Base-by-base conservation (phyloP, 2,888 invertebrate genomes). In the Eubasilissa splendida region DNA sequence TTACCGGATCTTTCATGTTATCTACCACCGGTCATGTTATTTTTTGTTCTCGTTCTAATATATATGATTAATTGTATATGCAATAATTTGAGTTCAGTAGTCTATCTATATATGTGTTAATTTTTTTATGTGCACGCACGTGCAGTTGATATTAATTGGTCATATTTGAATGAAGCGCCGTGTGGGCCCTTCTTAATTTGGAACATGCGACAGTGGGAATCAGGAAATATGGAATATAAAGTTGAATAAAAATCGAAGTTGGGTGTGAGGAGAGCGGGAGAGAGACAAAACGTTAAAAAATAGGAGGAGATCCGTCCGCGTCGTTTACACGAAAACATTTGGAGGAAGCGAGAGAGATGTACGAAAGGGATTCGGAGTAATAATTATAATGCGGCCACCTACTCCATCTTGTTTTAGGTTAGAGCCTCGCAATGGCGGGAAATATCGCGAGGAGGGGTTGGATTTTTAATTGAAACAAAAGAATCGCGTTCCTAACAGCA, bases 371-470 rank as follows among this genome's bases (percentile, higher is more conserved):
- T 81, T 80, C 80, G 42, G 42, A 42, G 42, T 73, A 63, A 77
- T 80, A 80, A 82, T 82, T 77, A 82, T 82, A 82, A 82, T 82
- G 80, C 77, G 73, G 76, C 82, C 75, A 82, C 80, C 82, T 78
- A 76, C 77, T 77, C 75, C 81, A 79, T 79, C 79, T 79, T 79
- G 79, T 71, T 79, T 79, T 73, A 52, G 65, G 11, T 60, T n/a
- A 68, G 68, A 52, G 42, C 42, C 42, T 22, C 42, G 42, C 42
- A 54, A 54, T 54, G 79, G 73, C 54, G 63, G 79, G 74, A 65
- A 54, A 74, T 33, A 73, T 56, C 22, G n/a, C 71, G 53, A n/a
- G 73, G 56, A 42, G 73, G 79, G 65, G 31, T 12, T n/a, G 52
- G 59, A n/a, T 22, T 60, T 56, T 74, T 52, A 50, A 74, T 54